These are phyloP conservation scores for Lateolabrax maculatus DNA, from an alignment of 2,797 vertebrate genomes.

Conservation along the genomic window DNA sequence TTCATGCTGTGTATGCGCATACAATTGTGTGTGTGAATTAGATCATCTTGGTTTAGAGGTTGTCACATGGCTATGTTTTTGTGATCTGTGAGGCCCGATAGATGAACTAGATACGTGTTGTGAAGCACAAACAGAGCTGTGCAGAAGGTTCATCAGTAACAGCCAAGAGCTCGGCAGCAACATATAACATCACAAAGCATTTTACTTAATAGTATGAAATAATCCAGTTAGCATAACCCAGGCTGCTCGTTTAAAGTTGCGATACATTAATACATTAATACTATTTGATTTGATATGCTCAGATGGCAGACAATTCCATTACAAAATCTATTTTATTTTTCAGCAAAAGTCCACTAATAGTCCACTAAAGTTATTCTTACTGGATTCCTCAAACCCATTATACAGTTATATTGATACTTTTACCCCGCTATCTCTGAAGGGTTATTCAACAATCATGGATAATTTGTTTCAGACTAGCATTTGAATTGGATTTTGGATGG, in stretches of 20 bases:
- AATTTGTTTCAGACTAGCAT: not conserved
- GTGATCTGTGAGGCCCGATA: not conserved
- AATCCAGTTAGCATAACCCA: slow-evolving; percentile 9
- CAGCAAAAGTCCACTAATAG: not conserved
- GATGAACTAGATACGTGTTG: not conserved
- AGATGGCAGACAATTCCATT: not conserved
- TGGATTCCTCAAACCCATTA: slow-evolving; percentile 9
- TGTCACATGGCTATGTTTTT: not conserved
- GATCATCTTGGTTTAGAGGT: not conserved
- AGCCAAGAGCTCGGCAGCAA: not conserved
- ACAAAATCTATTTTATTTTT: slow-evolving; percentile 1
- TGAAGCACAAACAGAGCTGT: not conserved
- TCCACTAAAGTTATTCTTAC: not conserved
- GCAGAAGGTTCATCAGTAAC: slow-evolving; percentile 5
- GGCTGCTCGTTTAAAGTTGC: not conserved
- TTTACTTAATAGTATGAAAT: slow-evolving; percentile 11
- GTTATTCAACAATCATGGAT: not conserved
- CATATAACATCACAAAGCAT: slow-evolving; percentile 1
- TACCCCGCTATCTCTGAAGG: not conserved
- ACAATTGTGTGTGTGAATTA: not conserved
- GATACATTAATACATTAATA: not conserved
- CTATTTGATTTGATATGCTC: not conserved
- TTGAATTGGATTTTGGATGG: slow-evolving; percentile 10
- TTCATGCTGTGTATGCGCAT: not conserved
- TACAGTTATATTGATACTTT: not conserved